These are phyloP conservation scores for Kryphioiulus occultus DNA, from an alignment of 2,888 invertebrate genomes.

Conservation along the genomic window DNA sequence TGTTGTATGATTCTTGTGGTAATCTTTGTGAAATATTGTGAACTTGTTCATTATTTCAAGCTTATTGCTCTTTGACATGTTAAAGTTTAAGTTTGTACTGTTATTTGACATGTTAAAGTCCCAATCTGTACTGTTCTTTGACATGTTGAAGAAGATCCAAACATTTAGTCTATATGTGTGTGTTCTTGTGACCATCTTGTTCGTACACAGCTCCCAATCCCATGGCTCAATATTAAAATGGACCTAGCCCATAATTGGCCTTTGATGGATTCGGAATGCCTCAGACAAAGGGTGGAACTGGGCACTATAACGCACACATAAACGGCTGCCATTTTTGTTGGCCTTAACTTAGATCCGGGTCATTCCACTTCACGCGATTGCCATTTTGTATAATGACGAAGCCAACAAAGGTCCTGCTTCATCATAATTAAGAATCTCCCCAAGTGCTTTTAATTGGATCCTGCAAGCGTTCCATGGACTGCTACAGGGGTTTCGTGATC, in stretches of 20 bases:
- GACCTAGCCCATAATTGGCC: neutral
- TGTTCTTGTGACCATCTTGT: neutral
- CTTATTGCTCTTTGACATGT: no score
- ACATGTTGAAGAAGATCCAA: no score
- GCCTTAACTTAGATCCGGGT: constrained; percentile 9
- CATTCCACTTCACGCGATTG: neutral
- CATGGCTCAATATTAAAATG: neutral
- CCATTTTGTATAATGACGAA: constrained; percentile 23
- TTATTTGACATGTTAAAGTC: no score
- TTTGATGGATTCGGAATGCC: constrained; percentile 17
- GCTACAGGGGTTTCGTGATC: neutral
- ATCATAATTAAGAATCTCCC: constrained; percentile 17
- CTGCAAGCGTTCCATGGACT: constrained; percentile 7
- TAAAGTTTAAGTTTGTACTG: no score
- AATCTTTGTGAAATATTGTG: no score
- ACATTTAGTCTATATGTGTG: no score
- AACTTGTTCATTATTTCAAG: no score
- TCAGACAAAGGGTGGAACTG: neutral
- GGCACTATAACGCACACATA: constrained; percentile 1
- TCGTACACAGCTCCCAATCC: neutral
- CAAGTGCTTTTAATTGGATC: constrained; percentile 9
- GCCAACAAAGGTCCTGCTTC: constrained; percentile 17
- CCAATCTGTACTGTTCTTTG: no score
- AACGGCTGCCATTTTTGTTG: neutral
- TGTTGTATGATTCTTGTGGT: no score